A percentile compares a stretch with the other conserved stretches of the same genome.
phyloP scores from a whole-genome alignment of 2,888 invertebrate genomes.

The Apamea crenata region DNA sequence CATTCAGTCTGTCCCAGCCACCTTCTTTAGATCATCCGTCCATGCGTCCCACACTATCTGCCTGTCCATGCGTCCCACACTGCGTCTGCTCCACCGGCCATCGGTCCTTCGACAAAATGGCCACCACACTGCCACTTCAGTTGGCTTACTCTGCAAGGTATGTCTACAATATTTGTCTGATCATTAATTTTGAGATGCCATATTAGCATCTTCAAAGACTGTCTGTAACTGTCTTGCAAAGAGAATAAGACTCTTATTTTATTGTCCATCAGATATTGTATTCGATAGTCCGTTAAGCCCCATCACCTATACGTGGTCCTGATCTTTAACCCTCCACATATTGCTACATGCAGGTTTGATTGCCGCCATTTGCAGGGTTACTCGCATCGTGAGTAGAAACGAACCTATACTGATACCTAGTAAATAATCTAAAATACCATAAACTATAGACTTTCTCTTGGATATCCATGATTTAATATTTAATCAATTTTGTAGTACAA shows the following conservation, averaged over 20 bases:
- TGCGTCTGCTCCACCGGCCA: no score
- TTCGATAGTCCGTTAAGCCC: slow-evolving; percentile 24
- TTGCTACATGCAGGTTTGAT: slow-evolving; percentile 54
- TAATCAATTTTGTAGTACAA: background rate
- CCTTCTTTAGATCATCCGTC: no score
- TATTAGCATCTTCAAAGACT: background rate
- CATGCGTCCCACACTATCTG: no score
- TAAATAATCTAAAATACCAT: slow-evolving; percentile 27
- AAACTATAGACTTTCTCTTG: slow-evolving; percentile 26
- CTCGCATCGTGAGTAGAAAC: slow-evolving; percentile 11
- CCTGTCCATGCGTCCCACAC: no score
- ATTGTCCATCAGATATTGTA: slow-evolving; percentile 20
- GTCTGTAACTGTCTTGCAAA: background rate
- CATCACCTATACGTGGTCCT: slow-evolving; percentile 35
- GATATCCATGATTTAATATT: background rate
- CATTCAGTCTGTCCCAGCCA: no score
- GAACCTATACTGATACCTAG: slow-evolving; percentile 15
- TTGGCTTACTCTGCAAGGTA: no score
- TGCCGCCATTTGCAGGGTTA: slow-evolving; percentile 45
- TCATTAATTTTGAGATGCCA: background rate
- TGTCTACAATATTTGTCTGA: background rate
- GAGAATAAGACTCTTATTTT: background rate
- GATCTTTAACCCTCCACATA: slow-evolving; percentile 61
- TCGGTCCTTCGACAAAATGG: no score
- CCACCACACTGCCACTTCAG: no score